These are phyloP conservation scores for Charanyca ferruginea DNA, from an alignment of 2,888 invertebrate genomes.

Conservation along the genomic window DNA sequence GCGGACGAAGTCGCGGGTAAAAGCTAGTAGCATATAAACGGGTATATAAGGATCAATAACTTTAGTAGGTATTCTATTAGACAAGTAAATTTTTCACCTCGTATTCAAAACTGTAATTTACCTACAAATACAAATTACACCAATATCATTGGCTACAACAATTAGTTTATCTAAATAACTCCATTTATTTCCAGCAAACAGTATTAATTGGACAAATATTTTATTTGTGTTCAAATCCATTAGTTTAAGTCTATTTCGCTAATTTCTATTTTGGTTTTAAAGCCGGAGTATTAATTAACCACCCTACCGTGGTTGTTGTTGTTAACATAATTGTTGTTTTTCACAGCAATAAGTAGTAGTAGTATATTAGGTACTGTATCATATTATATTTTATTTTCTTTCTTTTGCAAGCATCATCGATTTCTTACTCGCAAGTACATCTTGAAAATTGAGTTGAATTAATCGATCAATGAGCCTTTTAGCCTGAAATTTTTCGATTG, in stretches of 20 bases:
- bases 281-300: neutral
- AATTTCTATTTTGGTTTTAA: conserved; percentile 2
- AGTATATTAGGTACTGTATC: too few relatives aligned
- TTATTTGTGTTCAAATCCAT: conserved; percentile 19
- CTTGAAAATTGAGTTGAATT: too few relatives aligned
- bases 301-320: neutral
- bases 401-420: too few relatives aligned
- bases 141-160: conserved; percentile 11
- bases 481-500: too few relatives aligned
- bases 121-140: conserved; percentile 14
- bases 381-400: too few relatives aligned
- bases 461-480: too few relatives aligned
- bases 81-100: neutral
- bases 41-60: neutral
- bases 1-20: too few relatives aligned
- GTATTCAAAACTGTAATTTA: conserved; percentile 1
- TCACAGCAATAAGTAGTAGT: too few relatives aligned
- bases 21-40: too few relatives aligned
- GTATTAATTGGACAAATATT: conserved; percentile 25
- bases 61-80: neutral
- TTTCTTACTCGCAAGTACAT: too few relatives aligned
- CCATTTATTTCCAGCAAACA: conserved; percentile 20
- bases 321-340: neutral
- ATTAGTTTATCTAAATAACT: conserved; percentile 26
- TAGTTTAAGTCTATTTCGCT: conserved; percentile 7